Conservation (phyloP, 2,113 vertebrate species). For the Meles meles region DNA sequence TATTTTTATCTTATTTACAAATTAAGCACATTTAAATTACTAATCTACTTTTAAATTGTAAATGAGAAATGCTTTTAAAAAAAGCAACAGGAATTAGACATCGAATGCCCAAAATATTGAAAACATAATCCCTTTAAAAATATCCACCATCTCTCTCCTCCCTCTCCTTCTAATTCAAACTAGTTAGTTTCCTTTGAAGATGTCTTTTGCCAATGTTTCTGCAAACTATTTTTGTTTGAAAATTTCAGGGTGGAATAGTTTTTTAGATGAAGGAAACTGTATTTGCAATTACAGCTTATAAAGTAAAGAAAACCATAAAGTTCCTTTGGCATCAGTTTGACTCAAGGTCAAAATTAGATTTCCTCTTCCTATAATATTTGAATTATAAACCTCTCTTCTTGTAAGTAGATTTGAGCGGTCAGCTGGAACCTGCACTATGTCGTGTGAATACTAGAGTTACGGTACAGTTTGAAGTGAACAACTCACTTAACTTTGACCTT, state of each 20-base stretch:
- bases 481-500: slow-evolving; percentile 54
- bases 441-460: neutral
- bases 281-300: slow-evolving; percentile 74
- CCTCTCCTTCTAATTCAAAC: slow-evolving; percentile 59
- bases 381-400: slow-evolving; percentile 61
- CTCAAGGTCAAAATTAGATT: slow-evolving; percentile 74
- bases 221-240: slow-evolving; percentile 76
- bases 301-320: slow-evolving; percentile 67
- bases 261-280: slow-evolving; percentile 67
- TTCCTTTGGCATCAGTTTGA: slow-evolving; percentile 65
- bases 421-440: neutral
- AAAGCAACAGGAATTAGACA: slow-evolving; percentile 56
- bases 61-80: slow-evolving; percentile 51
- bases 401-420: slow-evolving; percentile 30
- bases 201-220: slow-evolving; percentile 62
- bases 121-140: slow-evolving; percentile 64
- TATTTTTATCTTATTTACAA: slow-evolving; percentile 58
- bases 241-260: slow-evolving; percentile 74
- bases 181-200: slow-evolving; percentile 62
- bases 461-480: slow-evolving; percentile 38
- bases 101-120: slow-evolving; percentile 56
- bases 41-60: slow-evolving; percentile 56
- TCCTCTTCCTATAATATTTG: slow-evolving; percentile 56
- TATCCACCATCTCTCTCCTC: slow-evolving; percentile 38
- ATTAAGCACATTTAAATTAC: slow-evolving; percentile 56